A percentile compares a stretch with the other conserved stretches of the same genome.
phyloP scores from a whole-genome alignment of 1,140 invertebrate genomes.

The Orius insidiosus region DNA sequence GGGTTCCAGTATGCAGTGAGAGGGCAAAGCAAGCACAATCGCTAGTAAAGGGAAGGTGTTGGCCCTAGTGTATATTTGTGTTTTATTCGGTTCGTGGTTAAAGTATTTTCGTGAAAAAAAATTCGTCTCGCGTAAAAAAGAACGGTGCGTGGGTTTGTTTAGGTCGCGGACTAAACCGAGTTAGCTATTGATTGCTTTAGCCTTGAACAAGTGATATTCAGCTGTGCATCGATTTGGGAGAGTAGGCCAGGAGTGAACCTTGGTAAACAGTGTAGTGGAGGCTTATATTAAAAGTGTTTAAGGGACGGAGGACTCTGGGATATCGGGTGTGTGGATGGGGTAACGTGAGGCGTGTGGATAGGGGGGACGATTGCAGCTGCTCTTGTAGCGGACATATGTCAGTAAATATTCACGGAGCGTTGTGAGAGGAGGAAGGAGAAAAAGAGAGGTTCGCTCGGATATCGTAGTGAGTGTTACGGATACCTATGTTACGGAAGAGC shows the following conservation, averaged over 20 bases:
- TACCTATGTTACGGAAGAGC: slow-evolving; percentile 4
- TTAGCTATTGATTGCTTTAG: slow-evolving; percentile 11
- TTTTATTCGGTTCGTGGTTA: background rate
- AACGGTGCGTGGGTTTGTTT: background rate
- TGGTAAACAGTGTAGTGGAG: slow-evolving; percentile 1
- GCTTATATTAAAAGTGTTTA: slow-evolving; percentile 2
- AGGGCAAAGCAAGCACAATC: slow-evolving; percentile 2
- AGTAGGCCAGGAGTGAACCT: slow-evolving; percentile 5
- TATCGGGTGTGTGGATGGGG: background rate
- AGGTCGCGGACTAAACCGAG: slow-evolving; percentile 1
- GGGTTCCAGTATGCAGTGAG: slow-evolving; percentile 10
- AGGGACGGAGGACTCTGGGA: slow-evolving; percentile 1
- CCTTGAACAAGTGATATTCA: slow-evolving; percentile 15
- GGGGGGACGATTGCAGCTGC: slow-evolving; percentile 10
- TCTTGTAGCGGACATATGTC: slow-evolving; percentile 5
- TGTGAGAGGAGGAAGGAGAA: background rate
- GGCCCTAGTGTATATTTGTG: too few relatives aligned
- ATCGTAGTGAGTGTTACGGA: background rate
- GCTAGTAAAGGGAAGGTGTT: background rate
- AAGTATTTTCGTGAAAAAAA: background rate
- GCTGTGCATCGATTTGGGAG: slow-evolving; percentile 5
- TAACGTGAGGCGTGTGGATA: background rate
- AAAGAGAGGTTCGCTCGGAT: background rate
- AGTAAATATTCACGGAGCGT: background rate
- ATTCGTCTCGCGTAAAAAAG: background rate